A percentile compares a stretch with the other conserved stretches of the same genome.
These are phyloP conservation scores for Papio anubis DNA, from an alignment of 2,113 vertebrate genomes.

Conservation along the genomic window DNA sequence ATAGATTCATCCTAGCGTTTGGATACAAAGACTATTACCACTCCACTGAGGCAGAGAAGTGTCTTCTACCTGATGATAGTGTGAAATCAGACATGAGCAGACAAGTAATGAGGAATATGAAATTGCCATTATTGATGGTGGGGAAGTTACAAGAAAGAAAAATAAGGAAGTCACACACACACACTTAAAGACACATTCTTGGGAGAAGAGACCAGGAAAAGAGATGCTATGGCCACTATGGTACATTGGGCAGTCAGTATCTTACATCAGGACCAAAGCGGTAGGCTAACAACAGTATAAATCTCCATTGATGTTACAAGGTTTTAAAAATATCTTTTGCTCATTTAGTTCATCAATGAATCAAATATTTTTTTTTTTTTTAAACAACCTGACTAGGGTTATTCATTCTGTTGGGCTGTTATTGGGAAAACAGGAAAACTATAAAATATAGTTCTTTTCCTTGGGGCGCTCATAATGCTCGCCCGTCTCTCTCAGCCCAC, in stretches of 20 bases:
- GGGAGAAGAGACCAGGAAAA: background rate
- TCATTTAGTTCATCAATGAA: background rate
- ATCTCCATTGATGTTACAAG: background rate
- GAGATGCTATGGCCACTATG: background rate
- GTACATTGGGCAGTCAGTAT: background rate
- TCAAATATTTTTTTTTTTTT: background rate
- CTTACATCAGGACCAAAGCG: background rate
- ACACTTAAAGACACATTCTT: background rate
- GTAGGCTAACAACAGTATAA: background rate
- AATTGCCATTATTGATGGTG: background rate
- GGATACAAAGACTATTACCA: background rate
- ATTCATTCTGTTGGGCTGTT: background rate
- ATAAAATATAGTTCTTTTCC: background rate
- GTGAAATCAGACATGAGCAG: background rate
- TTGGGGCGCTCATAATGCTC: background rate
- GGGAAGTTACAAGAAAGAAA: constrained; percentile 2
- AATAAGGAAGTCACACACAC: background rate
- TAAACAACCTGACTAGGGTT: background rate
- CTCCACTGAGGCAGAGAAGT: background rate
- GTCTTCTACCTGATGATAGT: background rate
- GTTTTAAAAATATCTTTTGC: background rate
- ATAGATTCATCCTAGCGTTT: background rate
- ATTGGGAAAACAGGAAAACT: background rate
- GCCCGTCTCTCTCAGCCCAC: background rate
- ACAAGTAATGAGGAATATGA: background rate